Evolutionary conservation across 2,888 invertebrate species (phyloP), one percentile per base, ranked within the genome.

Genomic region (Tricholauxania praeusta): DNA sequence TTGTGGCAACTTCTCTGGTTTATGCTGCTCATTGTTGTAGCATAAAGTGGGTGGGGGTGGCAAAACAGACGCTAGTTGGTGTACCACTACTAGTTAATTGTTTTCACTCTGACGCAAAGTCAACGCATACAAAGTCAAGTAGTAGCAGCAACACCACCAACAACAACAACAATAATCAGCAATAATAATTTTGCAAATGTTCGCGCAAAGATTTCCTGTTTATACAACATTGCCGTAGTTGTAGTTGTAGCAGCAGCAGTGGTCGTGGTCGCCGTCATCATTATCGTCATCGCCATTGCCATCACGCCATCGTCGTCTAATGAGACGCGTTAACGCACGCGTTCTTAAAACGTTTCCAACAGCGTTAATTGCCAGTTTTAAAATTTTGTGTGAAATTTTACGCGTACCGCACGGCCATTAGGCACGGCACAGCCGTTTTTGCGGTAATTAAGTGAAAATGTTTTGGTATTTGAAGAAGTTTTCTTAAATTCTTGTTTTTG

Each of bases 161-260:
- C 60, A 32, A 32, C 60, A 69, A 15, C 60, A 51, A 57, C 47
- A 55, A 12, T 19, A 12, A n/a, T 6, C 53, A 32, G n/a, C 53
- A 19, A 47, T 63, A 48, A 63, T 63, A 39, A 63, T 63, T 62
- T 48, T 39, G 47, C 48, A 48, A 63, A 63, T 63, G 48, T 48
- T 63, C 48, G 63, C 63, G 63, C 63, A 17, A 63, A 63, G 63
- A 63, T 63, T 63, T 63, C 63, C 63, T 63, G 47, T 63, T 63
- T 63, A 63, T 47, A 47, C 47, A 48, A 19, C 47, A 14, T n/a
- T 19, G 48, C 47, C 12, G 14, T 63, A 15, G 47, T 19, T 15
- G 55, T 55, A 22, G 55, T 19, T 7, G 1, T 7, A 19, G 55
- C n/a, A n/a, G 55, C 17, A 7, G 17, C n/a, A 15, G 22, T 22